A percentile compares a stretch with the other conserved stretches of the same genome.
Conservation (phyloP, 1,140 invertebrate species). For the Melanaphis sacchari region DNA sequence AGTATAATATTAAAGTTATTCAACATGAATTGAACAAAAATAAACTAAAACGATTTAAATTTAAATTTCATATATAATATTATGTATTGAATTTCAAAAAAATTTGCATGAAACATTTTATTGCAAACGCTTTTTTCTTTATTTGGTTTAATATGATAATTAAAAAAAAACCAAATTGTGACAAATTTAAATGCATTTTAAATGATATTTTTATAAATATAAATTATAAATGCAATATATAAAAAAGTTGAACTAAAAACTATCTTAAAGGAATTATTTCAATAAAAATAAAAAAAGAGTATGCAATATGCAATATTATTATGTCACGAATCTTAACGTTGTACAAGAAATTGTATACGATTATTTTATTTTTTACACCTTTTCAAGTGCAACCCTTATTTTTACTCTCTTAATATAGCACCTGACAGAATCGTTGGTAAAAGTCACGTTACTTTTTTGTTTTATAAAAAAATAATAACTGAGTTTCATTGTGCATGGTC, state of each 20-base stretch:
- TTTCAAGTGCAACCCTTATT: slow-evolving; percentile 37
- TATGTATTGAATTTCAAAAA: neutral
- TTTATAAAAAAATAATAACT: neutral
- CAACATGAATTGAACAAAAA: neutral
- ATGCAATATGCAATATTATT: neutral
- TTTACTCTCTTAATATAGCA: neutral
- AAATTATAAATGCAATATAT: neutral
- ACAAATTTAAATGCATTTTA: neutral
- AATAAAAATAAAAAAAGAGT: slow-evolving; percentile 9
- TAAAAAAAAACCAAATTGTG: neutral
- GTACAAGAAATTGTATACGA: neutral
- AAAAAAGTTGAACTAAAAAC: neutral
- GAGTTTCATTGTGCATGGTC: slow-evolving; percentile 32
- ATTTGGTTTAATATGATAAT: neutral
- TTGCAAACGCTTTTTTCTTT: neutral
- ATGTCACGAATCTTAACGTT: slow-evolving; percentile 29
- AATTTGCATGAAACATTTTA: neutral
- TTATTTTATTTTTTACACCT: slow-evolving; percentile 47
- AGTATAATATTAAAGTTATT: neutral
- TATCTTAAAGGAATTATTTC: neutral
- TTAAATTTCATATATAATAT: neutral
- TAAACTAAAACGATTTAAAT: neutral
- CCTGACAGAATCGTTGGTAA: slow-evolving; percentile 14
- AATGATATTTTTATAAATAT: neutral
- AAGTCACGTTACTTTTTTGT: slow-evolving; percentile 41